phyloP scores from a whole-genome alignment of 1,140 invertebrate genomes.

The Platorchestia sp. region DNA sequence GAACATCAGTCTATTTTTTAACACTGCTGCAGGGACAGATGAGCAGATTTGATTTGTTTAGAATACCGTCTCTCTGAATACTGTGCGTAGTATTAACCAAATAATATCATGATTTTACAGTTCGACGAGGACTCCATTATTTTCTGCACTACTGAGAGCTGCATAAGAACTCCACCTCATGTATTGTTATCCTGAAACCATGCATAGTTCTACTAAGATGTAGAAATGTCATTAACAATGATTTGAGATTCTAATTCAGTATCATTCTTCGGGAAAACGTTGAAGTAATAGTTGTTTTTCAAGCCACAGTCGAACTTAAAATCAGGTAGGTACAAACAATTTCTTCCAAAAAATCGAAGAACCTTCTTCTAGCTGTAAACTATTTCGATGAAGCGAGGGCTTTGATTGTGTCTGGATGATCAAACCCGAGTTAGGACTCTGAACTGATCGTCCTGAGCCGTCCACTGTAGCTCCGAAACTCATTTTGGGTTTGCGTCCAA shows the following conservation, averaged over 20 bases:
- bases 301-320: neutral
- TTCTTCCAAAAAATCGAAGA: neutral
- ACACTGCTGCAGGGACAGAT: too few relatives aligned
- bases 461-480: slow-evolving; percentile 37
- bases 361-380: neutral
- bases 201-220: neutral
- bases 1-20: neutral
- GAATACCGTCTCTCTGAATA: neutral
- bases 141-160: neutral
- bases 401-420: slow-evolving; percentile 18
- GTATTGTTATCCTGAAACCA: neutral
- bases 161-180: neutral
- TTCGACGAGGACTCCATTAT: neutral
- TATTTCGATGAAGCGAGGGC: neutral
- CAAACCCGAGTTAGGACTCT: neutral
- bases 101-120: neutral
- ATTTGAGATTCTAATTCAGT: neutral
- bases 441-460: neutral
- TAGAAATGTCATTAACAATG: neutral
- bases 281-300: neutral
- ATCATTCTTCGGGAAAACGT: neutral
- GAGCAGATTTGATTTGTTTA: neutral
- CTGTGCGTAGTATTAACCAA: neutral
- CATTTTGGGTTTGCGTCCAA: slow-evolving; percentile 11
- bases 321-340: neutral